Conservation (phyloP, 2,888 invertebrate species). For the Pantelozetes paolii region DNA sequence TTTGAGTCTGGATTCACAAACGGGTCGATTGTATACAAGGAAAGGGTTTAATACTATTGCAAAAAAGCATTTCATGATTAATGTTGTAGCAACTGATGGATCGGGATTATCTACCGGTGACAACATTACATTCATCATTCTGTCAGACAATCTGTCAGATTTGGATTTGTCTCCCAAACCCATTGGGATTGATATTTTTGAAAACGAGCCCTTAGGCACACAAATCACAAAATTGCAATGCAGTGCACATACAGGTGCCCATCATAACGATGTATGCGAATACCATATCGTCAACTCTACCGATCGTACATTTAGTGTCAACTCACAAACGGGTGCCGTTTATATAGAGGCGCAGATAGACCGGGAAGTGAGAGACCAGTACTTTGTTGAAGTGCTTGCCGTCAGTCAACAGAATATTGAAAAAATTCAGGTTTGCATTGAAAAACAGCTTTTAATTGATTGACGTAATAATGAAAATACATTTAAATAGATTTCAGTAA, state of each 20-base stretch:
- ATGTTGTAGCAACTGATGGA: constrained; percentile 79
- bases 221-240: constrained; percentile 23
- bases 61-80: background rate
- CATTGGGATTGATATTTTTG: constrained; percentile 34
- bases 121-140: constrained; percentile 17
- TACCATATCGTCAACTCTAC: constrained; percentile 38
- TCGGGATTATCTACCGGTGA: constrained; percentile 52
- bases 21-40: constrained; percentile 63
- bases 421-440: background rate
- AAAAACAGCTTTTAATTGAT: background rate
- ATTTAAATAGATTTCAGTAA: constrained; percentile 45
- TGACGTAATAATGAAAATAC: background rate
- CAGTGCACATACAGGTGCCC: background rate
- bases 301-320: constrained; percentile 41
- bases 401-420: background rate
- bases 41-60: background rate
- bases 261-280: background rate
- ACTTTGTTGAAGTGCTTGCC: constrained; percentile 1
- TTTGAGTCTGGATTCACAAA: constrained; percentile 62
- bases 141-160: constrained; percentile 8
- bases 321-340: constrained; percentile 38
- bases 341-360: constrained; percentile 18
- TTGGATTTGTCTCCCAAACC: background rate
- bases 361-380: constrained; percentile 32
- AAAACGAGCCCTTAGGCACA: constrained; percentile 37